Evolutionary conservation across 2,888 invertebrate genomes (phyloP).

Genomic region (Arrhopalites spinosus): DNA sequence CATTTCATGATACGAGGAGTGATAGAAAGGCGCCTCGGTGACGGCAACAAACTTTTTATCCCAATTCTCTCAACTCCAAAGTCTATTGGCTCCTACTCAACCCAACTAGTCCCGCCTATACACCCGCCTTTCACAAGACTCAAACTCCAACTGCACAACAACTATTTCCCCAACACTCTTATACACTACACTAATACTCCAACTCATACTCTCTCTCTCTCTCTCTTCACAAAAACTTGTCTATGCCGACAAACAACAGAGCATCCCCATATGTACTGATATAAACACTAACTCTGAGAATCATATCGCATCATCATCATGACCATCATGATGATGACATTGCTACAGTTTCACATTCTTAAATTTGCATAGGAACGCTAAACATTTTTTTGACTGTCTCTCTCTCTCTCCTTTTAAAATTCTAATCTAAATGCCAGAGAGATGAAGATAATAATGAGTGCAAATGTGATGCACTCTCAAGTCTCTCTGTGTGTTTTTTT

Average conservation of each 20-base stretch:
- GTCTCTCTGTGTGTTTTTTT: too few relatives aligned
- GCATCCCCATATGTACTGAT: not conserved
- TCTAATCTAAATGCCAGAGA: too few relatives aligned
- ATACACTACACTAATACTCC: not conserved
- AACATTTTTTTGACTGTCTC: not conserved
- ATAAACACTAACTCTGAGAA: not conserved
- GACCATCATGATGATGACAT: not conserved
- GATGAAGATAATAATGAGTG: too few relatives aligned
- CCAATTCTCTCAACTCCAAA: conserved; percentile 22
- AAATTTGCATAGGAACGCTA: not conserved
- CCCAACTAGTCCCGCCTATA: conserved; percentile 40
- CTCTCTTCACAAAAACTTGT: not conserved
- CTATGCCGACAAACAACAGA: not conserved
- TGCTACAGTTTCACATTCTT: not conserved
- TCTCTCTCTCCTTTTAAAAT: not conserved
- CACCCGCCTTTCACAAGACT: conserved; percentile 37
- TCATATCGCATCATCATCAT: not conserved
- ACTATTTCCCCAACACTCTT: not conserved
- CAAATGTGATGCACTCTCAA: too few relatives aligned
- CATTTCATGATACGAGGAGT: conserved; percentile 53
- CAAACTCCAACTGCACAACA: conserved; percentile 1
- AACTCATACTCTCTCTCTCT: not conserved
- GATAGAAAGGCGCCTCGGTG: conserved; percentile 56
- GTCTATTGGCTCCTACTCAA: conserved; percentile 39
- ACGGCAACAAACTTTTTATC: conserved; percentile 46